phyloP scores from a whole-genome alignment of 2,888 invertebrate species.

The Dasypogon diadema region DNA sequence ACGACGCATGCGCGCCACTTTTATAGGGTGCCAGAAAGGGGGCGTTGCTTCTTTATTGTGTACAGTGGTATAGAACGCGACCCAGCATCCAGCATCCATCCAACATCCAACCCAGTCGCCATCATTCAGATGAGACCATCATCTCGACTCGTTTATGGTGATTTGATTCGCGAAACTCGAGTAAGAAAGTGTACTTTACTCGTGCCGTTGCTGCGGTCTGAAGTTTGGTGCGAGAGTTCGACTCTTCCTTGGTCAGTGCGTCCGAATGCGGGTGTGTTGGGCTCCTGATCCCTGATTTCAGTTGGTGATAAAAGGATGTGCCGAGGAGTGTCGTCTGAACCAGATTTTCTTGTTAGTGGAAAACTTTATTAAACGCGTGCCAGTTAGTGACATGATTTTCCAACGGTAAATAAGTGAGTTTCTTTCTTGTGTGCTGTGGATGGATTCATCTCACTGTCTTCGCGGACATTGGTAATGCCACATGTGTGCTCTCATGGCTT shows the following conservation, averaged over 20 bases:
- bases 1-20: constrained; percentile 4
- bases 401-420: not conserved
- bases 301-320: not conserved
- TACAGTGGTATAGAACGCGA: not conserved
- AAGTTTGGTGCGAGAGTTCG: too few relatives aligned
- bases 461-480: not conserved
- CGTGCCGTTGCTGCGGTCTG: not conserved
- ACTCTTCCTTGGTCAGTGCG: constrained; percentile 14
- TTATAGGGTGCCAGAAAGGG: constrained; percentile 30
- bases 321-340: not conserved
- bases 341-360: not conserved
- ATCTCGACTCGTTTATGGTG: constrained; percentile 45
- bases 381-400: constrained; percentile 1
- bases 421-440: too few relatives aligned
- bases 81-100: constrained; percentile 22
- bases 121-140: constrained; percentile 39
- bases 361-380: constrained; percentile 1
- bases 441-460: not conserved
- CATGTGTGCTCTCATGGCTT: not conserved
- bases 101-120: constrained; percentile 47
- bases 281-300: not conserved
- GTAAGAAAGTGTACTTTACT: not conserved
- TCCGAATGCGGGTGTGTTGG: constrained; percentile 5
- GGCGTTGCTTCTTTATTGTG: constrained; percentile 1
- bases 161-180: constrained; percentile 55